A percentile compares a stretch with the other conserved stretches of the same genome.
Evolutionary conservation across 1,140 invertebrate species (phyloP).

Genomic region (Scaptomyza montana): DNA sequence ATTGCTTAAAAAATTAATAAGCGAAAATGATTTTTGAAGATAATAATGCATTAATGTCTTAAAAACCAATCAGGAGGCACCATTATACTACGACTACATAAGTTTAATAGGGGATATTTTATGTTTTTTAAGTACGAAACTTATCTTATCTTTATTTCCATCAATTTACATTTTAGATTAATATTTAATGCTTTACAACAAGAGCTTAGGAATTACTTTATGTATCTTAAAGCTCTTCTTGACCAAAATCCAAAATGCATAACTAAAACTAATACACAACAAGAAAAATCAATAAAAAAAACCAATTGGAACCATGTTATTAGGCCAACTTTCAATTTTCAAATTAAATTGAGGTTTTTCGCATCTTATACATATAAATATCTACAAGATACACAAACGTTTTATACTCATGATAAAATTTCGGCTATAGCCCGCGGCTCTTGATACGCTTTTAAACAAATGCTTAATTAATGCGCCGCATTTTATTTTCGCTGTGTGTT

Average conservation of each 20-base stretch:
- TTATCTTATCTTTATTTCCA: too few species aligned
- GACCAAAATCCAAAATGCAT: not conserved
- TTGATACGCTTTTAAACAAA: constrained; percentile 66
- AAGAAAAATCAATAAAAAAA: not conserved
- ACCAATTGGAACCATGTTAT: constrained; percentile 65
- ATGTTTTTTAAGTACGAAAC: too few species aligned
- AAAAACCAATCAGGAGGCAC: too few species aligned
- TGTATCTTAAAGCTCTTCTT: too few species aligned
- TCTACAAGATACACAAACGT: constrained; percentile 5
- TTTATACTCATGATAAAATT: constrained; percentile 38
- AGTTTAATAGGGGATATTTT: too few species aligned
- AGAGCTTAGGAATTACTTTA: too few species aligned
- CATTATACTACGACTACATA: too few species aligned
- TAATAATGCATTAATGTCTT: too few species aligned
- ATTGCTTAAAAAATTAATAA: too few species aligned
- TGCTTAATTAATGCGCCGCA: constrained; percentile 70
- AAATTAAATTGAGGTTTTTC: constrained; percentile 71
- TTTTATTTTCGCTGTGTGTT: constrained; percentile 31
- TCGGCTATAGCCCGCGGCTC: constrained; percentile 55
- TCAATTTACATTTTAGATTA: too few species aligned
- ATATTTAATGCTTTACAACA: too few species aligned
- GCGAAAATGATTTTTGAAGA: too few species aligned
- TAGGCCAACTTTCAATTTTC: constrained; percentile 77
- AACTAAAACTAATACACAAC: not conserved
- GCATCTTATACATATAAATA: constrained; percentile 29